Evolutionary conservation across 2,888 invertebrate genomes (phyloP).

Genomic region (Drosophila meridiana): DNA sequence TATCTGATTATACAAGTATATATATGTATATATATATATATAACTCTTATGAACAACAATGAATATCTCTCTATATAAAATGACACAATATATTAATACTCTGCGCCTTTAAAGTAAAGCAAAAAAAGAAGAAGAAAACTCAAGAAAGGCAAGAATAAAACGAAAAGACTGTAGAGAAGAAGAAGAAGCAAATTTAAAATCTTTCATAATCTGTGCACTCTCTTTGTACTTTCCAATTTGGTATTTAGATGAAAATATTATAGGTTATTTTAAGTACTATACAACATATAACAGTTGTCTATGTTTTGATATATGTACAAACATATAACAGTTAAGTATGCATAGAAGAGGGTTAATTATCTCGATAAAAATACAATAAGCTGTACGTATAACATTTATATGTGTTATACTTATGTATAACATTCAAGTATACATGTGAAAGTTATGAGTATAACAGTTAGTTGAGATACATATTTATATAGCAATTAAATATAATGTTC

Average conservation of each 20-base stretch:
- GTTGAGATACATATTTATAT: neutral
- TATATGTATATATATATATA: constrained; percentile 6
- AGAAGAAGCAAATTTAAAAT: neutral
- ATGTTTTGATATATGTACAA: neutral
- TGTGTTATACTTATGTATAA: no score
- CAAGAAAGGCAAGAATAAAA: neutral
- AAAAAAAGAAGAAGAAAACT: neutral
- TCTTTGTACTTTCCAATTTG: neutral
- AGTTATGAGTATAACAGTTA: neutral
- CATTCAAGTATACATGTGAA: neutral
- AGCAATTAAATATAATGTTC: neutral
- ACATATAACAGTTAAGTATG: neutral
- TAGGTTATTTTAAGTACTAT: neutral
- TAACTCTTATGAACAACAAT: neutral
- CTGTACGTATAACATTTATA: neutral
- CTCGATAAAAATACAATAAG: neutral
- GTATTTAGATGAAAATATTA: neutral
- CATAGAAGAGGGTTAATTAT: neutral
- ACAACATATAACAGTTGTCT: neutral
- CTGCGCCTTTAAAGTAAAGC: constrained; percentile 21
- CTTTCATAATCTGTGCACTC: neutral
- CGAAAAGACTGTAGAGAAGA: neutral
- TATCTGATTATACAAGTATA: constrained; percentile 15
- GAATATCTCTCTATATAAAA: constrained; percentile 14
- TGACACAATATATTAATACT: constrained; percentile 8